These are phyloP conservation scores for Peromyscus eremicus DNA, from an alignment of 2,797 vertebrate genomes.

Conservation along the genomic window DNA sequence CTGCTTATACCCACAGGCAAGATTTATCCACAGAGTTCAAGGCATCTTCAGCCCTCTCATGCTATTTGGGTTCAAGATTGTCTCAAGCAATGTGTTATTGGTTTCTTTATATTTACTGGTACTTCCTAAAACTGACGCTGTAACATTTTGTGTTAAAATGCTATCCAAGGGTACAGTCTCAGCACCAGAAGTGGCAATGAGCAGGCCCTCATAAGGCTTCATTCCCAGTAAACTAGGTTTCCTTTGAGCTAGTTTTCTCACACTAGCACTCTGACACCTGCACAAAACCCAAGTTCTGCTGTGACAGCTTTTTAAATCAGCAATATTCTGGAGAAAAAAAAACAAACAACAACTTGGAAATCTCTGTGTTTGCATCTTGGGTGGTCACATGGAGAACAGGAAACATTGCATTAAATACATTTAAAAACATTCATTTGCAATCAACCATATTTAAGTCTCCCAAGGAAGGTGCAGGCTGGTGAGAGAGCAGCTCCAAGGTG, in stretches of 20 bases:
- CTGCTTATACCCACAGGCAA: constrained; percentile 86
- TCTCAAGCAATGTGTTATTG: constrained; percentile 85
- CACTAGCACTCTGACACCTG: constrained; percentile 71
- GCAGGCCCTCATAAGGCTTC: constrained; percentile 70
- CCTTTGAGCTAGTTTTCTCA: constrained; percentile 66
- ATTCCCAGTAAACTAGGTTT: constrained; percentile 74
- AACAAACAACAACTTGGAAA: constrained; percentile 71
- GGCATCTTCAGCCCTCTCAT: constrained; percentile 76
- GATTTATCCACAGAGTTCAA: constrained; percentile 87
- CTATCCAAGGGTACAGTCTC: constrained; percentile 70
- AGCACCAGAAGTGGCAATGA: constrained; percentile 69
- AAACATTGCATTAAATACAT: constrained; percentile 84
- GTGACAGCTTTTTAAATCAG: constrained; percentile 81
- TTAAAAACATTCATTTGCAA: constrained; percentile 85
- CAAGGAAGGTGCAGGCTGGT: constrained; percentile 77
- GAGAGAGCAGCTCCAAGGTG: constrained; percentile 45
- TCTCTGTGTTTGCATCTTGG: constrained; percentile 87
- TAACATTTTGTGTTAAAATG: constrained; percentile 66
- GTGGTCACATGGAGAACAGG: constrained; percentile 83
- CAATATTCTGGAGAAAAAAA: constrained; percentile 77
- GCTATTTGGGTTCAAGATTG: constrained; percentile 86
- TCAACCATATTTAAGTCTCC: constrained; percentile 83
- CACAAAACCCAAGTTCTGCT: constrained; percentile 81
- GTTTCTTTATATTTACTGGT: constrained; percentile 78
- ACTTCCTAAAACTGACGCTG: constrained; percentile 74